Base-by-base conservation (phyloP, 2,113 vertebrate species). In the Leptosomus discolor region DNA sequence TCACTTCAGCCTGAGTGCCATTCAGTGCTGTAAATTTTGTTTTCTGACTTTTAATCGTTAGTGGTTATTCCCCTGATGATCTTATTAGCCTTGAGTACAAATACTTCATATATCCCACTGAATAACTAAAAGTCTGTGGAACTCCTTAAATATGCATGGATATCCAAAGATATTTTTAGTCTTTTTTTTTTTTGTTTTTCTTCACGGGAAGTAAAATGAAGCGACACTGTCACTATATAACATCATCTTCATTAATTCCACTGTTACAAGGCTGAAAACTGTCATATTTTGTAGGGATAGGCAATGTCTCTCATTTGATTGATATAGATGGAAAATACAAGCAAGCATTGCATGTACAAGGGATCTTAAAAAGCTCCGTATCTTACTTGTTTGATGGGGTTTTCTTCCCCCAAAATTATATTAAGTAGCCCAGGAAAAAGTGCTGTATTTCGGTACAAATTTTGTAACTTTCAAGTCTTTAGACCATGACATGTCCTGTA, bases 1-100 rank as follows among this genome's bases (percentile, higher is more conserved):
- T 93, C 68, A 32, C 74, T 91, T 86, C 69, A 92, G 48, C 61
- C 73, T n/a, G 68, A 87, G 85, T 63, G 48, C 76, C 83, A 68
- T 74, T 91, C 86, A 53, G 8, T 48, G 60, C 2, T 85, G 76
- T 73, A 92, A 88, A 89, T 95, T 71, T 71, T 92, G 64, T 87
- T 94, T 91, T 60, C 77, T 88, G 92, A 65, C 89, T 95, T 79
- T 8, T 65, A 87, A 82, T 95, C 65, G 11, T 87, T 94, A 91
- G n/a, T 75, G 65, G 43, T 85, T 96, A 68, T 89, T 96, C 77
- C 67, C 77, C 74, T 79, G 92, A 53, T 92, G 86, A 94, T 88
- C 74, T 87, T 84, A 71, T 85, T 96, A 92, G 77, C 73, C 73
- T 79, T 68, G 61, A 91, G 92, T 91, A 64, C 69, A 89, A 92